These are phyloP conservation scores for Pemphigus obesinymphae DNA, from an alignment of 1,140 invertebrate genomes.

Conservation along the genomic window DNA sequence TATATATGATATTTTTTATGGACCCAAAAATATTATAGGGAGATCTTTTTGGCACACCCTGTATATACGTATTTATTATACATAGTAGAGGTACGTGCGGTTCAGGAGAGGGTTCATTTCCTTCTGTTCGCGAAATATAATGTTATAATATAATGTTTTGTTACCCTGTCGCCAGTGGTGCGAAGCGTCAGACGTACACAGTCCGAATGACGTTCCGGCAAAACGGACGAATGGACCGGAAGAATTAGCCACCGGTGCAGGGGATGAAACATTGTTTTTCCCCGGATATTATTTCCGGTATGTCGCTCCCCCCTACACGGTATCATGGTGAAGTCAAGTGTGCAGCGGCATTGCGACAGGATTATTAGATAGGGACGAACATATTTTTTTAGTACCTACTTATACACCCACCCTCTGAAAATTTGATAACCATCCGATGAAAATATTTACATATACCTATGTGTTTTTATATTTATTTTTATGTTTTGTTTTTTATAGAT, in stretches of 20 bases:
- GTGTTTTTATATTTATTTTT: neutral
- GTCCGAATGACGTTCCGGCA: neutral
- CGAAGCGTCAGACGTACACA: neutral
- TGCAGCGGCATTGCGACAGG: too few relatives aligned
- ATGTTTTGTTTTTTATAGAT: too few relatives aligned
- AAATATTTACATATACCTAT: neutral
- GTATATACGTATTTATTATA: too few relatives aligned
- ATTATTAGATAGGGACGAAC: too few relatives aligned
- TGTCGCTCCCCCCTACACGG: neutral
- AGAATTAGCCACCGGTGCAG: neutral
- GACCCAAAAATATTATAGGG: too few relatives aligned
- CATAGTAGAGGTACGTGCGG: too few relatives aligned
- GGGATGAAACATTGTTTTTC: constrained; percentile 24
- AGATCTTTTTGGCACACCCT: too few relatives aligned
- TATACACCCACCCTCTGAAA: too few relatives aligned
- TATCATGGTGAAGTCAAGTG: neutral
- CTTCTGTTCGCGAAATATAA: neutral
- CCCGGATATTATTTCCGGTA: neutral
- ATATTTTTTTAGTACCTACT: too few relatives aligned
- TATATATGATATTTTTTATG: too few relatives aligned
- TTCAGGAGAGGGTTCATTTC: neutral
- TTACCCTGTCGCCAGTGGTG: neutral
- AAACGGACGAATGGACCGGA: neutral
- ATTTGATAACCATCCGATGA: too few relatives aligned
- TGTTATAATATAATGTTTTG: neutral